Evolutionary conservation across 2,888 invertebrate genomes (phyloP), one percentile per base, ranked within the genome.

Genomic region (Geotrupes spiniger): DNA sequence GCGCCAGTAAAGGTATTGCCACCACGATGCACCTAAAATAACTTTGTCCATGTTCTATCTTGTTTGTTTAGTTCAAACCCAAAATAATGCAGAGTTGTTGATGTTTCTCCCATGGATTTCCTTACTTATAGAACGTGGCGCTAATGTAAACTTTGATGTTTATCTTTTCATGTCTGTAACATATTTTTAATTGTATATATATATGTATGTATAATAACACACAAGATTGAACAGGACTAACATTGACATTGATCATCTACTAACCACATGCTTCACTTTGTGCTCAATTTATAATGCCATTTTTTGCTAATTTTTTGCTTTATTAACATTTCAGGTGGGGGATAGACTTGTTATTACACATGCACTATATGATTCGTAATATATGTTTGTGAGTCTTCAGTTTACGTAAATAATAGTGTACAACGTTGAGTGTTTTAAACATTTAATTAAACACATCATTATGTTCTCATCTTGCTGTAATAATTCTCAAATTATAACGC

Each of bases 1-100:
- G 75, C 68, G 66, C 73, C 61, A 73, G 69, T 66, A 77, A 77
- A 78, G 78, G 78, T 78, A 78, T 67, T 58, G 42, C 49, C 52
- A 53, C 55, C 46, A 53, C 38, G 51, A 52, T 53, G 54, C 58
- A 58, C 54, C 47, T 53, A 54, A 49, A 42, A 46, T 56, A 47
- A 46, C 36, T 47, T 45, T 28, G 15, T 40, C 40, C 53, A 53
- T 57, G 54, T 47, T 58, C 56, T 51, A 56, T 58, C 54, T 56
- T 56, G 55, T 57, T 42, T 43, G 50, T 54, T 48, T 12, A 36
- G 10, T 11, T 29, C 29, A 11, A 29, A n/a, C n/a, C 29, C 10
- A 29, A 11, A 11, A 11, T 29, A 11, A 29, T 10, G 29, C 29
- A 29, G 12, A 29, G 29, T n/a, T n/a, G n/a, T n/a, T n/a, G n/a